These are phyloP conservation scores for Drosophila merina DNA, from an alignment of 2,888 invertebrate genomes.

Conservation along the genomic window DNA sequence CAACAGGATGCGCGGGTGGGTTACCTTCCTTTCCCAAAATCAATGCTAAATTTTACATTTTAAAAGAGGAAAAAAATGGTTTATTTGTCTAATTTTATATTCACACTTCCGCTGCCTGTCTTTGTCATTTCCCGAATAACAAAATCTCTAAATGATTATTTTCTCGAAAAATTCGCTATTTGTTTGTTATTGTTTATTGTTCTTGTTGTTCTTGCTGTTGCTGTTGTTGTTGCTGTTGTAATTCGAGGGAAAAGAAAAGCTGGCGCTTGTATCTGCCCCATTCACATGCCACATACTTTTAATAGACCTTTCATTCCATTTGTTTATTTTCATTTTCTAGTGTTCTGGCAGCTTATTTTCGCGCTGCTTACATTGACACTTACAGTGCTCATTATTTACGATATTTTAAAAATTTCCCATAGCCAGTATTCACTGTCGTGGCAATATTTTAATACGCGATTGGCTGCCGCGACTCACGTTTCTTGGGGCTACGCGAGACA, in stretches of 20 bases:
- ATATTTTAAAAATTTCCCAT: not conserved
- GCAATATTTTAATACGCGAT: conserved; percentile 24
- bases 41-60: conserved; percentile 14
- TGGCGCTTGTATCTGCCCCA: conserved; percentile 36
- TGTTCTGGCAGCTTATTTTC: conserved; percentile 18
- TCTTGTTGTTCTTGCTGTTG: not conserved
- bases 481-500: conserved; percentile 32
- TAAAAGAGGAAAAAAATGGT: conserved; percentile 7
- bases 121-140: conserved; percentile 27
- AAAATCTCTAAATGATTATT: conserved; percentile 24
- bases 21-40: conserved; percentile 9
- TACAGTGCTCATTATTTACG: conserved; percentile 6
- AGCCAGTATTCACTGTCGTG: not conserved
- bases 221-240: conserved; percentile 14
- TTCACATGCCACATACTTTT: conserved; percentile 26
- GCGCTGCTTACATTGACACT: conserved; percentile 42
- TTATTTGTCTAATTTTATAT: conserved; percentile 34
- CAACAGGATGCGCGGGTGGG: too few relatives aligned
- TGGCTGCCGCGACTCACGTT: conserved; percentile 36
- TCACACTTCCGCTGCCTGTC: conserved; percentile 34
- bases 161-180: conserved; percentile 30
- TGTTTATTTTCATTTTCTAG: conserved; percentile 20
- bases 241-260: conserved; percentile 36
- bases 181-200: conserved; percentile 28
- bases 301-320: conserved; percentile 15